These are phyloP conservation scores for Psilanteris sp. DNA, from an alignment of 1,140 invertebrate genomes.

Conservation along the genomic window DNA sequence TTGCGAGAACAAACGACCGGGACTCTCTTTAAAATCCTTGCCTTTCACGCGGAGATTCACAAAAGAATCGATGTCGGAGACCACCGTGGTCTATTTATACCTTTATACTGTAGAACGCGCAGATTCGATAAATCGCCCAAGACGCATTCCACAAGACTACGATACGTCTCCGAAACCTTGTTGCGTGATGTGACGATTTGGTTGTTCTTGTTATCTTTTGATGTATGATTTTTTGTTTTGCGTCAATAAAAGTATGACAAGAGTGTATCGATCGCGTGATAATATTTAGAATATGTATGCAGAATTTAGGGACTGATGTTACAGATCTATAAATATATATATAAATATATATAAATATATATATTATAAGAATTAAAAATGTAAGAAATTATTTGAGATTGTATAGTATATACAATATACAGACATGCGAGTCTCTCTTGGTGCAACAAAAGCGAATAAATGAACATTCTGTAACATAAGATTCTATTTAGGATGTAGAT, in stretches of 20 bases:
- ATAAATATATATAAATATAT: no score
- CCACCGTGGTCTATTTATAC: slow-evolving; percentile 57
- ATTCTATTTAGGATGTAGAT: slow-evolving; percentile 64
- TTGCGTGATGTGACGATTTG: slow-evolving; percentile 31
- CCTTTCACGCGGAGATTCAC: slow-evolving; percentile 43
- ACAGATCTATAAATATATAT: slow-evolving; percentile 62
- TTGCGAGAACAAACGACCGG: slow-evolving; percentile 40
- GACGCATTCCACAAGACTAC: slow-evolving; percentile 26
- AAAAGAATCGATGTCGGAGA: slow-evolving; percentile 37
- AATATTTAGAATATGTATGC: slow-evolving; percentile 14
- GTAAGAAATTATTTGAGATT: slow-evolving; percentile 74
- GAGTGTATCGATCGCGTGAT: slow-evolving; percentile 14
- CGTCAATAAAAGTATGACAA: slow-evolving; percentile 1
- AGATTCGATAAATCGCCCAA: slow-evolving; percentile 33
- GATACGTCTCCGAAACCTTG: slow-evolving; percentile 28
- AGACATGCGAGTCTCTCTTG: slow-evolving; percentile 44
- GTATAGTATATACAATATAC: slow-evolving; percentile 73
- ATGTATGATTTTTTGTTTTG: slow-evolving; percentile 47
- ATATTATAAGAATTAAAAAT: slow-evolving; percentile 59
- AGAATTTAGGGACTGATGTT: slow-evolving; percentile 66
- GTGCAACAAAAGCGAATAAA: slow-evolving; percentile 58
- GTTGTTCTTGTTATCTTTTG: slow-evolving; percentile 62
- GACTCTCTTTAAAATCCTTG: slow-evolving; percentile 48
- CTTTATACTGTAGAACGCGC: slow-evolving; percentile 50
- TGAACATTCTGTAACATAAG: slow-evolving; percentile 74